A percentile compares a stretch with the other conserved stretches of the same genome.
Conservation (phyloP, 2,888 invertebrate genomes). For the Heliconius ismenius region DNA sequence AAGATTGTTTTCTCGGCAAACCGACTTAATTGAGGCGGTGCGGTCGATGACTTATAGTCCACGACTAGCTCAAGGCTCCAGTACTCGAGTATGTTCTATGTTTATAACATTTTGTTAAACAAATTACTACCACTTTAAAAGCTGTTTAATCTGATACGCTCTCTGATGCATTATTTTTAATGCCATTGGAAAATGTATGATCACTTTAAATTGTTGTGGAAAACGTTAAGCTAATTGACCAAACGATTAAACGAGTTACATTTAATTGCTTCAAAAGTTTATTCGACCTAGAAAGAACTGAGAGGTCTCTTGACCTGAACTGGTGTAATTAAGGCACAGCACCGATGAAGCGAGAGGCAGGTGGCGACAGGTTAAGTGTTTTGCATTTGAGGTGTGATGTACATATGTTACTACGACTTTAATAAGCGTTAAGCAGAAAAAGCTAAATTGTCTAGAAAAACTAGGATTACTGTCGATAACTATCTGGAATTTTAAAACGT, state of each 20-base stretch:
- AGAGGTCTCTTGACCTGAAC: slow-evolving; percentile 44
- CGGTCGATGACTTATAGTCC: slow-evolving; percentile 66
- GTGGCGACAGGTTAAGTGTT: slow-evolving; percentile 24
- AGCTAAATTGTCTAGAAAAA: not conserved
- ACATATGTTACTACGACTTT: not conserved
- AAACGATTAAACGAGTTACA: slow-evolving; percentile 15
- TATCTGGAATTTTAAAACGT: too few species aligned
- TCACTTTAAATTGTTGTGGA: not conserved
- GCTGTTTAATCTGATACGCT: not conserved
- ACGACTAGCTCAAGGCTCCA: slow-evolving; percentile 71
- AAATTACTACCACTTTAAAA: not conserved
- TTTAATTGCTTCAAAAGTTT: slow-evolving; percentile 36
- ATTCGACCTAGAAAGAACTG: slow-evolving; percentile 42
- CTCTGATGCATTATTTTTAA: not conserved
- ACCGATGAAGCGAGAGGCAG: slow-evolving; percentile 40
- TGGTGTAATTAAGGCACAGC: slow-evolving; percentile 40
- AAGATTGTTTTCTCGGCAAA: slow-evolving; percentile 63
- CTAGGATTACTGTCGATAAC: too few species aligned
- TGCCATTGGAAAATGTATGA: not conserved
- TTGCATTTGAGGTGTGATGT: slow-evolving; percentile 9
- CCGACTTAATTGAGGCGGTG: slow-evolving; percentile 62
- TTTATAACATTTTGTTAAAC: slow-evolving; percentile 2
- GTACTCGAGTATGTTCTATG: slow-evolving; percentile 67
- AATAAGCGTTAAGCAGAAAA: not conserved
- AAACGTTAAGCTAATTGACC: slow-evolving; percentile 1